A percentile compares a stretch with the other conserved stretches of the same genome.
These are phyloP conservation scores for Branchinecta sandiegonensis DNA, from an alignment of 2,888 invertebrate genomes.

Conservation along the genomic window DNA sequence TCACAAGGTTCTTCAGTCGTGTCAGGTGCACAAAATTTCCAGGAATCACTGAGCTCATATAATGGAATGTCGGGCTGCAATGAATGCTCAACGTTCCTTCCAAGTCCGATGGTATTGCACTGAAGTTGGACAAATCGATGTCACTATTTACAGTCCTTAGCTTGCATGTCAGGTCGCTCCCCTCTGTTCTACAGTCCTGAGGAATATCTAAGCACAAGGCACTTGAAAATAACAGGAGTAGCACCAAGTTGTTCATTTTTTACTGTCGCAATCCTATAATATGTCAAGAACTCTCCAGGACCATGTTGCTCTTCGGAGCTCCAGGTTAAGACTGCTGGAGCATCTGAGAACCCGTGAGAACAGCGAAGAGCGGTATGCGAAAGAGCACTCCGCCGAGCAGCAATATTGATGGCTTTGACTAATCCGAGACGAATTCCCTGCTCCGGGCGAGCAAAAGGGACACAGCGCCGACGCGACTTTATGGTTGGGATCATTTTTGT, in stretches of 20 bases:
- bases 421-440: background rate
- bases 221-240: background rate
- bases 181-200: slow-evolving; percentile 1
- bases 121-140: slow-evolving; percentile 73
- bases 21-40: slow-evolving; percentile 60
- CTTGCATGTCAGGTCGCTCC: slow-evolving; percentile 48
- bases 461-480: too few relatives aligned
- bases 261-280: background rate
- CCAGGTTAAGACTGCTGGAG: background rate
- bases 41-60: slow-evolving; percentile 26
- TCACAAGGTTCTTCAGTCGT: slow-evolving; percentile 58
- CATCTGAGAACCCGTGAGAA: background rate
- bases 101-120: slow-evolving; percentile 62
- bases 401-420: slow-evolving; percentile 14
- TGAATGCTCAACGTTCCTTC: slow-evolving; percentile 62
- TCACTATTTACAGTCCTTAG: slow-evolving; percentile 72
- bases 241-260: background rate
- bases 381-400: background rate
- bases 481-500: too few relatives aligned
- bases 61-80: slow-evolving; percentile 42
- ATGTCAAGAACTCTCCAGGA: background rate
- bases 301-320: slow-evolving; percentile 15
- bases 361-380: background rate
- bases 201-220: slow-evolving; percentile 5
- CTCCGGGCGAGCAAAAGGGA: background rate